Conservation (phyloP, 2,888 invertebrate species). For the Orthonevra nobilis region DNA sequence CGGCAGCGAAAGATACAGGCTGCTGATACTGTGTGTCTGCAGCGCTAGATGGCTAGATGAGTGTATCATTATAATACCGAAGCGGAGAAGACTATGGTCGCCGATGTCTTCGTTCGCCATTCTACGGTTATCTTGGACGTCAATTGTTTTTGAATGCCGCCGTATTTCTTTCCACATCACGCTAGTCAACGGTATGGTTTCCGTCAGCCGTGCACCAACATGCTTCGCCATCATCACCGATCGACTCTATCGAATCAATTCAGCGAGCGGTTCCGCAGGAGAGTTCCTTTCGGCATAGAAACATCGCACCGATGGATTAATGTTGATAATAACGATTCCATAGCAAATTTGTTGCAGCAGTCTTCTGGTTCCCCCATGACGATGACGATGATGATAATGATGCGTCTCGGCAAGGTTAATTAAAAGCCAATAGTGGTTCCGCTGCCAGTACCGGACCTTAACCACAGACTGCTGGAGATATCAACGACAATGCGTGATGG, state of each 20-base stretch:
- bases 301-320: conserved; percentile 55
- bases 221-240: conserved; percentile 3
- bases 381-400: conserved; percentile 40
- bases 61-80: conserved; percentile 60
- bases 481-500: conserved; percentile 57
- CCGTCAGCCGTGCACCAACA: conserved; percentile 48
- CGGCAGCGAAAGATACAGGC: conserved; percentile 35
- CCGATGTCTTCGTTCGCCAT: conserved; percentile 14
- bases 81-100: conserved; percentile 19
- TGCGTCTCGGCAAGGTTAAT: conserved; percentile 68
- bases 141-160: conserved; percentile 60
- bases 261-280: conserved; percentile 28
- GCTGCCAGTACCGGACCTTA: conserved; percentile 27
- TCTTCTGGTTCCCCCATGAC: no score
- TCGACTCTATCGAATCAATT: conserved; percentile 57
- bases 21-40: conserved; percentile 50
- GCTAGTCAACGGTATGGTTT: conserved; percentile 63
- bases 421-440: conserved; percentile 63
- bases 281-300: conserved; percentile 39
- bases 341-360: conserved; percentile 2
- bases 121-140: conserved; percentile 46
- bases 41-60: conserved; percentile 14
- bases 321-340: conserved; percentile 44
- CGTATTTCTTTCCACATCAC: conserved; percentile 59
- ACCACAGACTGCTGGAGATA: conserved; percentile 16